Percentiles rank a stretch among this genome's conserved stretches.
phyloP scores from a whole-genome alignment of 1,140 invertebrate genomes.

The Episyrphus balteatus region DNA sequence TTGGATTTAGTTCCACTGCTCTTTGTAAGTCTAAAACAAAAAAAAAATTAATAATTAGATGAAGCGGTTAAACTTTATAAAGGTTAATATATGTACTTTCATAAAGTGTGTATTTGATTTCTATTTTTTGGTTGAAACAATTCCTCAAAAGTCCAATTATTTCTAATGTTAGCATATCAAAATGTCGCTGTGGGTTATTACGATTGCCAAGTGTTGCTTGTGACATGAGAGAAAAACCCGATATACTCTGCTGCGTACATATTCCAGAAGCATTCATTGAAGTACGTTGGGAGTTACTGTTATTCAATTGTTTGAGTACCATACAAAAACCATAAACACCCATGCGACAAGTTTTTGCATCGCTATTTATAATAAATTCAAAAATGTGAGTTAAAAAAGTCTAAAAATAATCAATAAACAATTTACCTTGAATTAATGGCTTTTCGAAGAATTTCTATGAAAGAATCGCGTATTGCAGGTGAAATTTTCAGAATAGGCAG shows the following conservation, averaged over 20 bases:
- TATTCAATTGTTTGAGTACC: conserved; percentile 32
- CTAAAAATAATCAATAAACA: not conserved
- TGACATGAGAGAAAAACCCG: conserved; percentile 31
- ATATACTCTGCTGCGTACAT: conserved; percentile 30
- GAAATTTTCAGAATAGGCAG: conserved; percentile 28
- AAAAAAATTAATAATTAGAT: not conserved
- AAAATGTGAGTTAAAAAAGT: not conserved
- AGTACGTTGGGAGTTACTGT: conserved; percentile 24
- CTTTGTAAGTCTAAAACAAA: conserved; percentile 21
- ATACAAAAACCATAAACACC: conserved; percentile 35
- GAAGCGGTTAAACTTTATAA: not conserved
- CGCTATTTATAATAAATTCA: conserved; percentile 8
- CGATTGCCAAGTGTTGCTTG: conserved; percentile 22
- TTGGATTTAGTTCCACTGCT: conserved; percentile 32
- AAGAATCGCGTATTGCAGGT: conserved; percentile 22
- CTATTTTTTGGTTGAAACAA: conserved; percentile 24
- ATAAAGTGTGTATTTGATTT: conserved; percentile 25
- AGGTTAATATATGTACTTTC: conserved; percentile 16
- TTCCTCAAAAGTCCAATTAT: conserved; percentile 30
- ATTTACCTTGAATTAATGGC: conserved; percentile 24
- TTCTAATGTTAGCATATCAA: conserved; percentile 33
- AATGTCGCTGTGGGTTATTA: conserved; percentile 24
- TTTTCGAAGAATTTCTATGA: conserved; percentile 30
- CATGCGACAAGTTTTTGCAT: conserved; percentile 22
- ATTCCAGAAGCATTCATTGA: conserved; percentile 18